Percentiles rank a stretch among this genome's conserved stretches.
Conservation (phyloP, 1,140 invertebrate genomes). For the Calephelis nemesis region DNA sequence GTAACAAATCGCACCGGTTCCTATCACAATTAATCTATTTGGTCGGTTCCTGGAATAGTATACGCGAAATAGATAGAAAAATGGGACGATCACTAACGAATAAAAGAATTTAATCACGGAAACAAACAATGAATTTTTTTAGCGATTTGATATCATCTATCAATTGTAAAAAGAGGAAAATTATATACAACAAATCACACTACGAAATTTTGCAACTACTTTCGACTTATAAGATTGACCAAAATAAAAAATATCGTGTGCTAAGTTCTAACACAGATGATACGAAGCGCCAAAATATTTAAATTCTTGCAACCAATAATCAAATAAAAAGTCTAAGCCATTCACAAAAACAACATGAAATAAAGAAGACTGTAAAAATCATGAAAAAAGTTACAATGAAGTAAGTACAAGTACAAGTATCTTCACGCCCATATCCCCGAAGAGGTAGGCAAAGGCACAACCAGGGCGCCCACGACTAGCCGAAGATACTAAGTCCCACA, state of each 20-base stretch:
- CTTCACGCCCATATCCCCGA: no score
- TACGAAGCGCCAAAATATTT: neutral
- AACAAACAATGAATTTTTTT: neutral
- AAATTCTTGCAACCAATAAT: constrained; percentile 4
- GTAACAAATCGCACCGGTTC: no score
- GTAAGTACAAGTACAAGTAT: no score
- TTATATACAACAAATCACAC: neutral
- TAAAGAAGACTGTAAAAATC: neutral
- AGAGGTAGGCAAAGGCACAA: no score
- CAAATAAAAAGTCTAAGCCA: neutral
- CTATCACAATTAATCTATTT: neutral
- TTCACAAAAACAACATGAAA: neutral
- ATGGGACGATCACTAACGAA: neutral
- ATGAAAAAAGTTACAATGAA: neutral
- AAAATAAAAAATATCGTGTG: neutral
- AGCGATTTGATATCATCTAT: neutral
- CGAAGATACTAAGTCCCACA: no score
- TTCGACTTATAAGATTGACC: neutral
- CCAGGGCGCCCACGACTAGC: no score
- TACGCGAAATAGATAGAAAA: neutral
- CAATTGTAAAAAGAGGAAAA: neutral
- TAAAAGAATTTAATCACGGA: neutral
- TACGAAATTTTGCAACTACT: constrained; percentile 8
- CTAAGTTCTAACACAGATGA: neutral
- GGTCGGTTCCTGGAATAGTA: neutral